Percentiles rank a stretch among this genome's conserved stretches.
Evolutionary conservation across 2,113 vertebrate genomes (phyloP).

Genomic region (Carassius auratus): DNA sequence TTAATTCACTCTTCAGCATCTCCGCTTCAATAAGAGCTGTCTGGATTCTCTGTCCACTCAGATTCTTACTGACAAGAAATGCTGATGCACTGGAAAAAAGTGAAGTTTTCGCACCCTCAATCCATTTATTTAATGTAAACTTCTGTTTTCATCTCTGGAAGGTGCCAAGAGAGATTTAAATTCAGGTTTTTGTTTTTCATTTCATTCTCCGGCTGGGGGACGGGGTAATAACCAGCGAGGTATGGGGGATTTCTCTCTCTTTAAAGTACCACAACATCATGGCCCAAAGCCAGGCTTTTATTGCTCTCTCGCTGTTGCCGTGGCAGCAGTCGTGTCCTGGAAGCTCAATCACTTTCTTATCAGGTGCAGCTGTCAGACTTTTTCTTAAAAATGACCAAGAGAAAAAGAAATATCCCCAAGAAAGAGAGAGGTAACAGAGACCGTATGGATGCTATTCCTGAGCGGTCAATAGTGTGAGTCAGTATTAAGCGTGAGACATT

Average conservation of each 20-base stretch:
- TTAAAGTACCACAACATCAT: slow-evolving; percentile 36
- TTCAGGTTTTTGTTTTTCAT: slow-evolving; percentile 49
- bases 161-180: slow-evolving; percentile 42
- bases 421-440: slow-evolving; percentile 21
- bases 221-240: slow-evolving; percentile 43
- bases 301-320: slow-evolving; percentile 53
- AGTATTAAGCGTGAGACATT: not conserved
- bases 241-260: slow-evolving; percentile 49
- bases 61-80: slow-evolving; percentile 8
- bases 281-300: slow-evolving; percentile 55
- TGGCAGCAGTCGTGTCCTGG: slow-evolving; percentile 50
- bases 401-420: slow-evolving; percentile 37
- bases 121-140: slow-evolving; percentile 1
- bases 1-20: slow-evolving; percentile 8
- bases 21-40: slow-evolving; percentile 1
- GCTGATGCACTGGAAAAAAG: slow-evolving; percentile 1
- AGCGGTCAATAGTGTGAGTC: not conserved
- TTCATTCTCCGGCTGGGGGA: slow-evolving; percentile 47
- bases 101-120: not conserved
- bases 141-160: slow-evolving; percentile 21
- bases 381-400: slow-evolving; percentile 42
- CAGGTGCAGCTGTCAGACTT: slow-evolving; percentile 45
- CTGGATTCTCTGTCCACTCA: not conserved
- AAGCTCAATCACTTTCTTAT: slow-evolving; percentile 56
- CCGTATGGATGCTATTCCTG: not conserved